These are phyloP conservation scores for Athene cunicularia DNA, from an alignment of 2,113 vertebrate species.

Conservation along the genomic window DNA sequence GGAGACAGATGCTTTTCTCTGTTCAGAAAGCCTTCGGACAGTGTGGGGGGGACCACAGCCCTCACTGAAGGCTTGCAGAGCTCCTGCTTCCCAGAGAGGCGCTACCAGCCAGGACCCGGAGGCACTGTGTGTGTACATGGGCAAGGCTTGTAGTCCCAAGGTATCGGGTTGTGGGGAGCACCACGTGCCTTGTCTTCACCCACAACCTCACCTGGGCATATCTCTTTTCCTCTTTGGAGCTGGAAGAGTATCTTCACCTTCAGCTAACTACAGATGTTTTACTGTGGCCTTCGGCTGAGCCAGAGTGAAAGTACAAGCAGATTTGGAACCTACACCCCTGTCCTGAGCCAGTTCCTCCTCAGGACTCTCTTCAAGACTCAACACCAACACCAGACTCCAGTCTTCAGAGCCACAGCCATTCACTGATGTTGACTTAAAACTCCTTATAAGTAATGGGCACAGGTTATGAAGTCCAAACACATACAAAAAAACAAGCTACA, in stretches of 20 bases:
- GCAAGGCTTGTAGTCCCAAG: not conserved
- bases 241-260: not conserved
- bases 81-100: not conserved
- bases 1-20: not conserved
- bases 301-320: not conserved
- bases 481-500: not conserved
- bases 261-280: not conserved
- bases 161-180: not conserved
- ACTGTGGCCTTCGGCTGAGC: not conserved
- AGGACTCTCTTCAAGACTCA: not conserved
- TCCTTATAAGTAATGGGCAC: not conserved
- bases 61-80: not conserved
- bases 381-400: not conserved
- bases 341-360: not conserved
- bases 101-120: fast-evolving
- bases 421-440: not conserved
- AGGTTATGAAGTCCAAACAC: not conserved
- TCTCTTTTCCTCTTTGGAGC: not conserved
- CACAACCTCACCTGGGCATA: not conserved
- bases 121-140: fast-evolving
- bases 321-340: not conserved
- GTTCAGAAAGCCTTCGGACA: not conserved
- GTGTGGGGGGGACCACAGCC: fast-evolving
- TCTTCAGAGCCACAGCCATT: not conserved
- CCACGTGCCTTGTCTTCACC: not conserved